phyloP scores from a whole-genome alignment of 2,888 invertebrate genomes.

The Yponomeuta evonymella region DNA sequence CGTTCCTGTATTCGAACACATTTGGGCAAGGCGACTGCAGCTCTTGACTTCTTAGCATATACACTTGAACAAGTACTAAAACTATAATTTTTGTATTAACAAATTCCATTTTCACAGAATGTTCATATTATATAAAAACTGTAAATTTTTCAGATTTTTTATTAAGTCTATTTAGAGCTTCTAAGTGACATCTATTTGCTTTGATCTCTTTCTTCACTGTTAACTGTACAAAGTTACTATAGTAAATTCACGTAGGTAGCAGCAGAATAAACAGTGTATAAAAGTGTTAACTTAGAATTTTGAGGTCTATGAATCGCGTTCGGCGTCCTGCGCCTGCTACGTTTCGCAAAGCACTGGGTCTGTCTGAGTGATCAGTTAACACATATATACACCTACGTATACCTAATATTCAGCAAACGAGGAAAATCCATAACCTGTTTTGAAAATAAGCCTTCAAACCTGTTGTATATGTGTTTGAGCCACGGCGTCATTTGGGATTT shows the following conservation, averaged over 20 bases:
- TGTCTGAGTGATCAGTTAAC: neutral
- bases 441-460: neutral
- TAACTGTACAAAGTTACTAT: neutral
- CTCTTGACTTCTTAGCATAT: conserved; percentile 34
- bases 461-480: neutral
- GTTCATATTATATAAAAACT: neutral
- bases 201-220: neutral
- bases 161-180: neutral
- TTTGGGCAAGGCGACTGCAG: conserved; percentile 50
- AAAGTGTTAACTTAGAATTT: neutral
- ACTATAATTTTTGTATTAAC: conserved; percentile 21
- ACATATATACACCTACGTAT: neutral
- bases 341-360: neutral
- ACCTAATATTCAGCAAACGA: neutral
- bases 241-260: neutral
- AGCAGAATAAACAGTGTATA: neutral
- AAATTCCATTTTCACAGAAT: conserved; percentile 2
- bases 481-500: neutral
- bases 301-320: neutral
- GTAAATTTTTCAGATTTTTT: neutral
- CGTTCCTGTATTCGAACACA: conserved; percentile 45
- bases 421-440: conserved; percentile 15
- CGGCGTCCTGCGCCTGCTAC: conserved; percentile 1
- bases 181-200: too few relatives aligned
- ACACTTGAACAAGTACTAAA: conserved; percentile 33